phyloP scores from a whole-genome alignment of 2,888 invertebrate species.

The Lycia hirtaria region DNA sequence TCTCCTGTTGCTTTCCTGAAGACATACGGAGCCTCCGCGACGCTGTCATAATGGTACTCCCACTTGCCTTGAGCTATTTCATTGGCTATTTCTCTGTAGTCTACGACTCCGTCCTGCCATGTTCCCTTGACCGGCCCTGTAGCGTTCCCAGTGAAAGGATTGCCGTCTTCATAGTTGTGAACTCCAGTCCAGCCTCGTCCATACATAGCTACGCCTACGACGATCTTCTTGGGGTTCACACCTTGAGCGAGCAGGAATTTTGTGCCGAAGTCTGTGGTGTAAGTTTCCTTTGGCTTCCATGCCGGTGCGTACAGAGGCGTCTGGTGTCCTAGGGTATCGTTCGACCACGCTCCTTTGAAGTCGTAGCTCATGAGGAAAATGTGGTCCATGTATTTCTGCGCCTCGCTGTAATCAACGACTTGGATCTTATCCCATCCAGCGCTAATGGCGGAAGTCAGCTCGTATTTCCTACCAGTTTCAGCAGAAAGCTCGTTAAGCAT shows the following conservation, averaged over 20 bases:
- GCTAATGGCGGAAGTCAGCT: slow-evolving; percentile 80
- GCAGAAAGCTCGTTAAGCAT: slow-evolving; percentile 75
- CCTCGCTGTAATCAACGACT: slow-evolving; percentile 76
- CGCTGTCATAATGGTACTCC: slow-evolving; percentile 77
- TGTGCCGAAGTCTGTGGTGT: slow-evolving; percentile 80
- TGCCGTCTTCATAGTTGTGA: slow-evolving; percentile 63
- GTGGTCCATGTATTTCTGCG: slow-evolving; percentile 81
- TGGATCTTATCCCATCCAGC: slow-evolving; percentile 83
- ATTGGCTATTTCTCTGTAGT: slow-evolving; percentile 76
- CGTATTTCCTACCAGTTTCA: slow-evolving; percentile 76
- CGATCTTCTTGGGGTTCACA: slow-evolving; percentile 75
- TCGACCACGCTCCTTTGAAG: slow-evolving; percentile 82
- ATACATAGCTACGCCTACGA: slow-evolving; percentile 81
- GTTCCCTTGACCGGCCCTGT: slow-evolving; percentile 78
- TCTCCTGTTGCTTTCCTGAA: slow-evolving; percentile 75
- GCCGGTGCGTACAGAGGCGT: slow-evolving; percentile 73
- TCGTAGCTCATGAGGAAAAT: slow-evolving; percentile 82
- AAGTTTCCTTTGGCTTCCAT: slow-evolving; percentile 77
- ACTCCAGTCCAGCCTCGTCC: slow-evolving; percentile 82
- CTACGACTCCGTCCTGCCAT: slow-evolving; percentile 81
- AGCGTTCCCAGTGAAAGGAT: slow-evolving; percentile 77
- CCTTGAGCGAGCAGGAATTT: slow-evolving; percentile 77
- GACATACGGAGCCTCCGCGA: slow-evolving; percentile 80
- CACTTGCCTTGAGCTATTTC: slow-evolving; percentile 75
- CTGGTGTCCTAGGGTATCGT: slow-evolving; percentile 77